Evolutionary conservation across 1,140 invertebrate genomes (phyloP).

Genomic region (Sminthurides bifidus): DNA sequence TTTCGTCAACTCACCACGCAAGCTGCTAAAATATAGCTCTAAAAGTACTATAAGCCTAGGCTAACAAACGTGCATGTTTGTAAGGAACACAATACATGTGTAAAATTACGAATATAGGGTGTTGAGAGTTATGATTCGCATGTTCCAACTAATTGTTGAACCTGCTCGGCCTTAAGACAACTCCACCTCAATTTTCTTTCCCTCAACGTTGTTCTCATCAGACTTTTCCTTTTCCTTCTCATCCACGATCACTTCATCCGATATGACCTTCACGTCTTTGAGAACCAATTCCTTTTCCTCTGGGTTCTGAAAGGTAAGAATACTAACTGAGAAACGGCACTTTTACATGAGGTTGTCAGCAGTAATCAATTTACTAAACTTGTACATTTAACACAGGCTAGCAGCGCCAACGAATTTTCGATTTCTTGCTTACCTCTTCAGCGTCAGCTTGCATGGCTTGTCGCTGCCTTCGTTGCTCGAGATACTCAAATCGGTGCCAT

Average conservation of each 20-base stretch:
- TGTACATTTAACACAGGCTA: not conserved
- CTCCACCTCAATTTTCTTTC: too few relatives aligned
- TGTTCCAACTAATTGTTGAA: too few relatives aligned
- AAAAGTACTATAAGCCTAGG: too few relatives aligned
- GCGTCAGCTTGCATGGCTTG: not conserved
- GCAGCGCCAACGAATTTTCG: not conserved
- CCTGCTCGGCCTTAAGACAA: too few relatives aligned
- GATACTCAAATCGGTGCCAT: conserved; percentile 34
- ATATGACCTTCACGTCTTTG: conserved; percentile 18
- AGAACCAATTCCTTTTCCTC: conserved; percentile 23
- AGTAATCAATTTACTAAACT: not conserved
- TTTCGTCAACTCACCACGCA: too few relatives aligned
- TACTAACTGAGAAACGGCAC: not conserved
- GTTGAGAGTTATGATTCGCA: too few relatives aligned
- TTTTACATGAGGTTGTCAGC: not conserved
- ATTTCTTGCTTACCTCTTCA: not conserved
- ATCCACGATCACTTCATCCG: not conserved
- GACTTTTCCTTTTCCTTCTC: not conserved
- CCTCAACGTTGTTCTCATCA: not conserved
- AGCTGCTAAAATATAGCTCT: too few relatives aligned
- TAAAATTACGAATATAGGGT: too few relatives aligned
- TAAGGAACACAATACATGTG: too few relatives aligned
- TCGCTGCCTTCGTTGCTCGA: not conserved
- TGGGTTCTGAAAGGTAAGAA: not conserved
- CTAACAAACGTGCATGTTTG: too few relatives aligned